Evolutionary conservation across 2,113 vertebrate species (phyloP).

Genomic region (Ia io): DNA sequence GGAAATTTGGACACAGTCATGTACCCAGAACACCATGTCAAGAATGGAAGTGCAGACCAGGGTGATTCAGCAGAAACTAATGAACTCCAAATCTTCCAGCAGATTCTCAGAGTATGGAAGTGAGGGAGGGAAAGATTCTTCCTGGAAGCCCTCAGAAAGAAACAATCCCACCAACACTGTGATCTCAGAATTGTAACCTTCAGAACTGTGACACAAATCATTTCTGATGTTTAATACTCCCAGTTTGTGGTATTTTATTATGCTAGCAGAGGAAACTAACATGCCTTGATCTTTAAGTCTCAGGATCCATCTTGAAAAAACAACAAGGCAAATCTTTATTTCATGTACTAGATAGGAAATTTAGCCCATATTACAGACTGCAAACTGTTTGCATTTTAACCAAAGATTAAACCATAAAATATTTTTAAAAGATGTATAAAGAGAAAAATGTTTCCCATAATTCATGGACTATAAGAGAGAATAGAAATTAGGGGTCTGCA

Average conservation of each 20-base stretch:
- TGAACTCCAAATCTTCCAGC: not conserved
- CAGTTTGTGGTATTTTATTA: not conserved
- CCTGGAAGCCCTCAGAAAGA: not conserved
- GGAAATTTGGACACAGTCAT: not conserved
- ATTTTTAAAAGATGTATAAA: not conserved
- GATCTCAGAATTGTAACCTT: not conserved
- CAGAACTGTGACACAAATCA: not conserved
- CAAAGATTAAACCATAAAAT: not conserved
- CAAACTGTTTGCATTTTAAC: not conserved
- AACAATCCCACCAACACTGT: not conserved
- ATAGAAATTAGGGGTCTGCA: not conserved
- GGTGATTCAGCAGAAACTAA: not conserved
- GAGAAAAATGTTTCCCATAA: not conserved
- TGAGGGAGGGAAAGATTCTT: not conserved
- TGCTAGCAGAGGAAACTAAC: not conserved
- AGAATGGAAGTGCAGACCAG: not conserved
- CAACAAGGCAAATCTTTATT: not conserved
- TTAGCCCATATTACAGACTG: not conserved
- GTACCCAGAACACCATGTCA: fast-evolving
- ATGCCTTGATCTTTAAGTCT: not conserved
- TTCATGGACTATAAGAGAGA: not conserved
- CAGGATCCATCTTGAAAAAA: not conserved
- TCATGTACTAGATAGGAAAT: not conserved
- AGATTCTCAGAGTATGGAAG: not conserved
- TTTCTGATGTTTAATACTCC: not conserved